These are phyloP conservation scores for Botia almorhae DNA, from an alignment of 2,797 vertebrate genomes.

Conservation along the genomic window DNA sequence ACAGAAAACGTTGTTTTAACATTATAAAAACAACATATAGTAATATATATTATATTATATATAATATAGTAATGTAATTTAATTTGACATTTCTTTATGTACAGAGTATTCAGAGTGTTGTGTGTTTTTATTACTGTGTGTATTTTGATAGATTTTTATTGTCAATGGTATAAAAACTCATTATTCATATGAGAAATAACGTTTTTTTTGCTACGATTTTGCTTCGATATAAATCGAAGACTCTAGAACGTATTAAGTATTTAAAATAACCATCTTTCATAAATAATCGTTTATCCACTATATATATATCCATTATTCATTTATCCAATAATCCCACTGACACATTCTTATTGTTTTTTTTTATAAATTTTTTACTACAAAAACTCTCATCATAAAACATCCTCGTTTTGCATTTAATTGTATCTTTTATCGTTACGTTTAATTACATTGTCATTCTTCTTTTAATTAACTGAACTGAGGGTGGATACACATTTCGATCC, in stretches of 20 bases:
- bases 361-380: background rate
- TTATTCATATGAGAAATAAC: background rate
- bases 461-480: background rate
- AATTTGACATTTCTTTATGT: too few species aligned
- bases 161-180: background rate
- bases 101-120: background rate
- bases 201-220: background rate
- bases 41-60: too few species aligned
- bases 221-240: background rate
- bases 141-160: background rate
- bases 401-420: background rate
- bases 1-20: too few species aligned
- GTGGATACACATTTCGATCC: too few species aligned
- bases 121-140: background rate
- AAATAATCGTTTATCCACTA: background rate
- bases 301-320: too few species aligned
- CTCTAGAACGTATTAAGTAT: background rate
- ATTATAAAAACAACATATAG: too few species aligned
- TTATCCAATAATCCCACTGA: background rate
- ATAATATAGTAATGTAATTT: too few species aligned
- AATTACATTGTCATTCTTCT: background rate
- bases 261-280: background rate
- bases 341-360: conserved; percentile 3
- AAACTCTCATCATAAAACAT: background rate
- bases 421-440: background rate